Conservation (phyloP, 2,113 vertebrate species). For the Ammodytes dubius region DNA sequence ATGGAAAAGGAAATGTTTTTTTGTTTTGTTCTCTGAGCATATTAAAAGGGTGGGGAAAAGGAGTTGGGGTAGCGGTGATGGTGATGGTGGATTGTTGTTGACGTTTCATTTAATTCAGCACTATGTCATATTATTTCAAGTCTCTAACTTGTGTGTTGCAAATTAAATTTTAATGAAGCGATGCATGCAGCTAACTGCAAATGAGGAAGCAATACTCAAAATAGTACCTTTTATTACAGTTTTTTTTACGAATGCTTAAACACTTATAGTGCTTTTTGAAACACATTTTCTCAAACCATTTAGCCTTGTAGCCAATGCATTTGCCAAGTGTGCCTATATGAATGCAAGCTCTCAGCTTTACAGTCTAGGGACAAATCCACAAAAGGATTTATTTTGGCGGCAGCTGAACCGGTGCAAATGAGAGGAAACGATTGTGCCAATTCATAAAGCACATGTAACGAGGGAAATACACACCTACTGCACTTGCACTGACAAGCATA, state of each 20-base stretch:
- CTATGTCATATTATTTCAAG: conserved; percentile 56
- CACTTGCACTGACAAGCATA: too few species aligned
- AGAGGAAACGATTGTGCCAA: too few species aligned
- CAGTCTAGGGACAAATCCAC: too few species aligned
- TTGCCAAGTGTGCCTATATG: too few species aligned
- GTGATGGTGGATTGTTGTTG: conserved; percentile 44
- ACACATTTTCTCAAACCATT: too few species aligned
- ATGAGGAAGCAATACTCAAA: conserved; percentile 32
- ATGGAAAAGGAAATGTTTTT: conserved; percentile 1
- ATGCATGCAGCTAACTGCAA: conserved; percentile 41
- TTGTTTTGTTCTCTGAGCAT: not conserved
- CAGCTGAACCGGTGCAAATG: too few species aligned
- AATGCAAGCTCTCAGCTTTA: too few species aligned
- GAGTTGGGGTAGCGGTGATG: conserved; percentile 1
- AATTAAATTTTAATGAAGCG: conserved; percentile 61
- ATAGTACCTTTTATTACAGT: conserved; percentile 26
- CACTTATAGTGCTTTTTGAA: not conserved
- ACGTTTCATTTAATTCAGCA: conserved; percentile 55
- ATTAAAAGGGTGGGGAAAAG: conserved; percentile 10
- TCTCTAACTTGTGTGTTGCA: conserved; percentile 31
- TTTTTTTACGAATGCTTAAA: too few species aligned
- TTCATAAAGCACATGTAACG: too few species aligned
- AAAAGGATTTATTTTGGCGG: too few species aligned
- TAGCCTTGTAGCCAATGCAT: too few species aligned
- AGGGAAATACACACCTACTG: too few species aligned